These are phyloP conservation scores for Erebia palarica DNA, from an alignment of 2,888 invertebrate species.

Conservation along the genomic window DNA sequence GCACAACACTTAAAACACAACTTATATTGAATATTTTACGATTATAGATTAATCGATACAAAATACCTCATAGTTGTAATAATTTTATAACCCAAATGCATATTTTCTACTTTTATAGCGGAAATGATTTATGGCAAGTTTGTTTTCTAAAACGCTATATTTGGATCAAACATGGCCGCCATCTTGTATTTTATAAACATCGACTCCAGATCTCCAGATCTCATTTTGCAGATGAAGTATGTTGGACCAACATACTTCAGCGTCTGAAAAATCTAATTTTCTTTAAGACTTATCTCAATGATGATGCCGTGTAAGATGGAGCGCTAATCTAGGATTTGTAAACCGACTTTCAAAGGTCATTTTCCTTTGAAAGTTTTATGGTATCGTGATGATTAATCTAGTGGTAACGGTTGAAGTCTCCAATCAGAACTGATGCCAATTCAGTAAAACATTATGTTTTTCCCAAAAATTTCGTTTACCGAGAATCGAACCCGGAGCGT, in stretches of 20 bases:
- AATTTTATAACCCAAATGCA: background rate
- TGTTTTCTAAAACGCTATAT: constrained; percentile 23
- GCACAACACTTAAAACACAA: too few relatives aligned
- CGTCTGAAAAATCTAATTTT: background rate
- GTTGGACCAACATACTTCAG: background rate
- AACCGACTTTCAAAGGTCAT: background rate
- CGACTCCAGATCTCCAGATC: constrained; percentile 11
- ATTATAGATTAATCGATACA: background rate
- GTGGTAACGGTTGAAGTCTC: background rate
- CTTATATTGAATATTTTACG: background rate
- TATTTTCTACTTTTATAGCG: background rate
- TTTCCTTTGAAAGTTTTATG: background rate
- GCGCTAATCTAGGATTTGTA: background rate
- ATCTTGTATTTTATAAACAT: constrained; percentile 33
- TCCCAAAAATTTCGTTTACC: background rate
- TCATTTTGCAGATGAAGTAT: background rate
- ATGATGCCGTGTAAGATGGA: background rate
- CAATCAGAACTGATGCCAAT: background rate
- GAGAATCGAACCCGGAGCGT: constrained; percentile 3
- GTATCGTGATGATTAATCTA: background rate
- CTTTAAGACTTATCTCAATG: background rate
- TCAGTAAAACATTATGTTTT: background rate
- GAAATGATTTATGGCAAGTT: constrained; percentile 1
- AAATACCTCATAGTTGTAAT: background rate
- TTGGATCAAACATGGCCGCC: constrained; percentile 7